These are phyloP conservation scores for Myathropa florea DNA, from an alignment of 2,888 invertebrate species.

Conservation along the genomic window DNA sequence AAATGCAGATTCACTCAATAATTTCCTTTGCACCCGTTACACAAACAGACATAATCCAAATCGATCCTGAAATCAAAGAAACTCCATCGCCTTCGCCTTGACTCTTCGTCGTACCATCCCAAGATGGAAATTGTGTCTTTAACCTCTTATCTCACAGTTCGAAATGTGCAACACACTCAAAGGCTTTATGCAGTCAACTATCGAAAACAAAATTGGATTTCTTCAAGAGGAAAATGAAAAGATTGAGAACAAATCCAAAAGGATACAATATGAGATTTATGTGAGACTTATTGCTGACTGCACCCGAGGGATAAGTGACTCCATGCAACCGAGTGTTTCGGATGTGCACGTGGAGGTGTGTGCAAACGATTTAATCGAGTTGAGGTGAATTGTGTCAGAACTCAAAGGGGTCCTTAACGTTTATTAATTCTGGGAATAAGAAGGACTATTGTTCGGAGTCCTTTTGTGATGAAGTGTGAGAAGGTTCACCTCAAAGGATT, in stretches of 20 bases:
- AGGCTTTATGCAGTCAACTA: slow-evolving; percentile 37
- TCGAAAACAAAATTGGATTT: slow-evolving; percentile 51
- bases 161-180: slow-evolving; percentile 19
- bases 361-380: slow-evolving; percentile 28
- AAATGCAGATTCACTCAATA: too few species aligned
- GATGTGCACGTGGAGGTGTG: background rate
- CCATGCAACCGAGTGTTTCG: background rate
- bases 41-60: background rate
- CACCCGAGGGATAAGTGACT: slow-evolving; percentile 1
- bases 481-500: too few species aligned
- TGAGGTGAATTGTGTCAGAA: background rate
- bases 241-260: slow-evolving; percentile 2
- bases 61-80: background rate
- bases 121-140: background rate
- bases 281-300: background rate
- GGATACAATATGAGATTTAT: background rate
- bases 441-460: too few species aligned
- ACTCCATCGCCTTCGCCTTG: background rate
- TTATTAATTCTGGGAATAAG: too few species aligned
- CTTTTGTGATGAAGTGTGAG: too few species aligned
- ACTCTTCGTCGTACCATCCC: too few species aligned
- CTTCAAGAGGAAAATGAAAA: background rate
- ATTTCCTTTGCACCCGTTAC: too few species aligned
- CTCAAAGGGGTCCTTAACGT: too few species aligned
- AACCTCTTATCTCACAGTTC: background rate